phyloP scores from a whole-genome alignment of 2,797 vertebrate genomes.

The Melanotaenia parkinsoni region DNA sequence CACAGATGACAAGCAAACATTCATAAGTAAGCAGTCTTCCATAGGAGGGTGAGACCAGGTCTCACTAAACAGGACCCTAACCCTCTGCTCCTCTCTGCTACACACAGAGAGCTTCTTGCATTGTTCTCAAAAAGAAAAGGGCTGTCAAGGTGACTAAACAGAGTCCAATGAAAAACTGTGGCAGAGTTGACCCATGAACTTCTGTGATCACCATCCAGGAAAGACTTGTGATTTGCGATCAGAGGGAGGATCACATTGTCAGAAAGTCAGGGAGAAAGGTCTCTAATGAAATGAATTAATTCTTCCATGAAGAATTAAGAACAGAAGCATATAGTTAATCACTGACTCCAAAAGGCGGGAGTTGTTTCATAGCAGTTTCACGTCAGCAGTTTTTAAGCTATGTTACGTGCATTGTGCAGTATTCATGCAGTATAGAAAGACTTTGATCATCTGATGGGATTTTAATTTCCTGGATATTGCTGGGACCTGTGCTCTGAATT shows the following conservation, averaged over 20 bases:
- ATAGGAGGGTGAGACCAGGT: constrained; percentile 10
- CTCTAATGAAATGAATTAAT: constrained; percentile 36
- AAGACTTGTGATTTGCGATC: constrained; percentile 39
- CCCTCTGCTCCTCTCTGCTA: constrained; percentile 18
- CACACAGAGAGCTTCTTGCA: constrained; percentile 14
- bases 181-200: constrained; percentile 48
- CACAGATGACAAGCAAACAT: neutral
- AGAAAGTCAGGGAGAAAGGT: constrained; percentile 33
- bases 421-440: constrained; percentile 14
- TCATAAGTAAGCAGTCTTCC: constrained; percentile 23
- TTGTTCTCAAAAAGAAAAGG: constrained; percentile 52
- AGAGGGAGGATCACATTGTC: constrained; percentile 15
- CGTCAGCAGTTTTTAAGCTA: constrained; percentile 11
- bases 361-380: constrained; percentile 27
- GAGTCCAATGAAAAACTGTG: constrained; percentile 32
- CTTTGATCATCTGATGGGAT: constrained; percentile 1
- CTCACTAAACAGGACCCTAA: constrained; percentile 43
- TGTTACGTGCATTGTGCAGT: neutral
- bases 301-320: constrained; percentile 27
- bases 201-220: constrained; percentile 17
- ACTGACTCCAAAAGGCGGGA: constrained; percentile 61
- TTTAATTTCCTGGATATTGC: constrained; percentile 14
- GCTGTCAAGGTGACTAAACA: constrained; percentile 58
- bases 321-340: constrained; percentile 64
- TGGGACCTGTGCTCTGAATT: neutral